Base-by-base conservation (phyloP, 2,113 vertebrate genomes). In the Prolemur simus region DNA sequence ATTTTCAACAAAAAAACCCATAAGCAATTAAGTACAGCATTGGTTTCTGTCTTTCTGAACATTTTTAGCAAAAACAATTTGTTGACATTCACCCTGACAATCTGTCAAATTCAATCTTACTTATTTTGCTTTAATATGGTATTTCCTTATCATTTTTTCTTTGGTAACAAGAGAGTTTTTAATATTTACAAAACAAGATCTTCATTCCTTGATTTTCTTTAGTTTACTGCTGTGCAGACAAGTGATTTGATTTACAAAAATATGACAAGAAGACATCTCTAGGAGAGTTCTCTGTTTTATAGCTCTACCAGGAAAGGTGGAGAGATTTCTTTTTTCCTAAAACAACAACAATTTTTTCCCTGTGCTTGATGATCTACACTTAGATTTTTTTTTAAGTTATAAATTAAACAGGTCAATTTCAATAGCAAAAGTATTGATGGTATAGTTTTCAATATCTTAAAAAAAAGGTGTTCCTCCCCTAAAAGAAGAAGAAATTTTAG, bases 271-370 rank as follows among this genome's bases (percentile, higher is more conserved):
- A 54, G 27, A 13, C 4, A 68, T 63, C 56, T 63, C 7, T 52
- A 64, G 39, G 25, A 78, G 20, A 87, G 68, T 78, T 89, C 95
- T 97, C 92, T 96, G 42, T 96, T 96, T 96, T 97, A 96, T 95
- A 77, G 95, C 96, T 97, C 97, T 96, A 71, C 87, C 74, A 88
- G 66, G 94, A 91, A 96, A 97, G 84, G 45, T 93, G 80, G 90
- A 97, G 83, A 58, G 96, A 97, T 98, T 91, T 97, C 96, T 87
- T 97, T 82, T 98, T 98, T 98, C 94, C 97, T 97, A 93, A 97
- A 87, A 80, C 96, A 95, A 71, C 71, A 88, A 74, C 71, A 54
- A 6, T 49, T 68, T 21, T 89, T 49, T 64, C 3, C 73, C 56
- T 8, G 60, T 14, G 0, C 54, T 96, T 97, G 81, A 87, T 95